Evolutionary conservation across 2,113 vertebrate species (phyloP), one percentile per base, ranked within the genome.

Genomic region (Dipodomys ordii): DNA sequence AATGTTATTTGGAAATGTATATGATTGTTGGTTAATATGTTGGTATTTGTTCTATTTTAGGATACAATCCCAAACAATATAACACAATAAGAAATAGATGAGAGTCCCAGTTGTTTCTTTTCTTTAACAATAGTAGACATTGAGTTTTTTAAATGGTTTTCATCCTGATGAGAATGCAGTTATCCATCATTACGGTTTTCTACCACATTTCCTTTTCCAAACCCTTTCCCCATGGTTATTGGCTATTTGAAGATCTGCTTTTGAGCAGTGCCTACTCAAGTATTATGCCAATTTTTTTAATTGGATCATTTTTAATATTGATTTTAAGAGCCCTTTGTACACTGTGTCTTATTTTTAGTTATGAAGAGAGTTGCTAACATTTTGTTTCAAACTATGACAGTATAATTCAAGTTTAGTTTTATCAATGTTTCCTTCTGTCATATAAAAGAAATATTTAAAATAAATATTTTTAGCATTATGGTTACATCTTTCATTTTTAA

Each of bases 1-100:
- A 28, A 83, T 74, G 44, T 60, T 68, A 3, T 94, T 78, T 85
- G 10, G 3, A 91, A 88, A 91, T 76, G 79, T 65, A 57, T 81
- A 3, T 46, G 53, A 69, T 20, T 81, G 11, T 49, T 65, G 4
- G 1, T 23, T 25, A 32, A 74, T 13, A 68, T 1, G 3, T 67
- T 83, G 12, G 1, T 4, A 90, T 49, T 10, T 74, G 74, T 71
- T 87, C 49, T 90, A 88, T 32, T 82, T 72, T 53, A 72, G 5
- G 68, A 72, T 2, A 46, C 32, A 83, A 68, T 79, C 53, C 5
- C 7, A n/a, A 85, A 60, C 10, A 30, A 12, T 49, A 65, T 46
- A 57, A 27, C 7, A 72, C 6, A 1, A 53, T 81, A 28, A 44
- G 23, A 44, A 67, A 67, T 72, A 4, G 23, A 64, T 32, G 13